These are phyloP conservation scores for Cheilosia vulpina DNA, from an alignment of 2,888 invertebrate species.

Conservation along the genomic window DNA sequence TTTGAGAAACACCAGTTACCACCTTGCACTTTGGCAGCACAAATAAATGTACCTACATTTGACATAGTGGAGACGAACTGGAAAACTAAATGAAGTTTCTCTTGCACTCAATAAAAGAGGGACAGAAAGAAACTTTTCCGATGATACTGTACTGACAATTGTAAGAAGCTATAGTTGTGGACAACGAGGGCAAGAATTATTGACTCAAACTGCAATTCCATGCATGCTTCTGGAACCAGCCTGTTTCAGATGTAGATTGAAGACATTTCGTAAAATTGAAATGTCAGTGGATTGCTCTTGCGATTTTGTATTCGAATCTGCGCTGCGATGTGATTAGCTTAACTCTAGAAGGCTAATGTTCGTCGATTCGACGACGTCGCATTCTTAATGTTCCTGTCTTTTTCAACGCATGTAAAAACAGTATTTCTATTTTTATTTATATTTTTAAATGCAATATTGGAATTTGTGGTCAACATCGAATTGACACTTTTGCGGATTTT, in stretches of 20 bases:
- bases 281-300: too few species aligned
- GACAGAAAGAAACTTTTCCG: constrained; percentile 38
- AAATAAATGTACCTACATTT: constrained; percentile 21
- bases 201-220: neutral
- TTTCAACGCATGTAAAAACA: too few species aligned
- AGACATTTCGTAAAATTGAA: neutral
- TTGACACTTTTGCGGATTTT: too few species aligned
- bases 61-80: constrained; percentile 30
- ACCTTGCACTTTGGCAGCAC: constrained; percentile 19
- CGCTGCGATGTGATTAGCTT: too few species aligned
- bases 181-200: neutral
- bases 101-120: constrained; percentile 8
- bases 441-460: too few species aligned
- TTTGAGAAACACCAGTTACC: constrained; percentile 1
- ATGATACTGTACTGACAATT: neutral
- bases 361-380: too few species aligned
- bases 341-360: too few species aligned
- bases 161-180: too few species aligned
- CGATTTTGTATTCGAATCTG: too few species aligned
- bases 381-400: too few species aligned
- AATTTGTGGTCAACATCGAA: too few species aligned
- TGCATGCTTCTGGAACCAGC: neutral
- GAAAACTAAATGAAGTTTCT: constrained; percentile 44
- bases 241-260: neutral
- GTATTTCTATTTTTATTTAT: too few species aligned